Evolutionary conservation across 2,797 vertebrate genomes (phyloP), one percentile per base, ranked within the genome.

Genomic region (Tragelaphus eurycerus): DNA sequence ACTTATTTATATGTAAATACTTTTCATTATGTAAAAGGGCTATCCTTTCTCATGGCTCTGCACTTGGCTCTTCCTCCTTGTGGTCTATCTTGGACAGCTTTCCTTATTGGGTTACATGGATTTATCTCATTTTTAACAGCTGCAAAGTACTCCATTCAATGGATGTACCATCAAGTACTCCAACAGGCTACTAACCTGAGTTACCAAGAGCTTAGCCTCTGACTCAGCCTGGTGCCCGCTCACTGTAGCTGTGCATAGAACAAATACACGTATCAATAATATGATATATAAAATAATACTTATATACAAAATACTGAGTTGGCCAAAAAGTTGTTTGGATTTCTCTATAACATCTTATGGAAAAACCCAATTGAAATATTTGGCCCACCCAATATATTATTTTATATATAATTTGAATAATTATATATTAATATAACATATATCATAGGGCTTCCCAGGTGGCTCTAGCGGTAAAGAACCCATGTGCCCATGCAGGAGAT

Each of bases 111-210:
- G 13, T 50, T 34, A 25, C 23, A 6, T n/a, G 43, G 11, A 16
- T 46, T 38, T 16, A 48, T 4, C 48, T 93, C 55, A 79, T 79
- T 96, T 93, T 93, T 57, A 71, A 79, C 2, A 92, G 90, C 57
- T 54, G 85, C 27, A 23, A 64, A 93, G 38, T 67, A 54, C 10
- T 62, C 48, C 50, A 78, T 43, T 31, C 59, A 48, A 3, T 10
- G 19, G 7, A 2, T 11, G 7, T 38, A 2, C 21, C 6, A 12
- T 85, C n/a, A 64, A 79, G 4, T 19, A 21, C 3, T 0, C 29
- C 43, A 7, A 15, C 21, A 17, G 52, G 60, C n/a, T 79, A 84
- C 60, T 76, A 38, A 43, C 2, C 16, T 15, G 2, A 60, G 38
- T 79, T 46, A 31, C 16, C 21, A 2, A 1, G 78, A 29, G 15